phyloP scores from a whole-genome alignment of 2,113 vertebrate genomes.

The Sylvietta virens region DNA sequence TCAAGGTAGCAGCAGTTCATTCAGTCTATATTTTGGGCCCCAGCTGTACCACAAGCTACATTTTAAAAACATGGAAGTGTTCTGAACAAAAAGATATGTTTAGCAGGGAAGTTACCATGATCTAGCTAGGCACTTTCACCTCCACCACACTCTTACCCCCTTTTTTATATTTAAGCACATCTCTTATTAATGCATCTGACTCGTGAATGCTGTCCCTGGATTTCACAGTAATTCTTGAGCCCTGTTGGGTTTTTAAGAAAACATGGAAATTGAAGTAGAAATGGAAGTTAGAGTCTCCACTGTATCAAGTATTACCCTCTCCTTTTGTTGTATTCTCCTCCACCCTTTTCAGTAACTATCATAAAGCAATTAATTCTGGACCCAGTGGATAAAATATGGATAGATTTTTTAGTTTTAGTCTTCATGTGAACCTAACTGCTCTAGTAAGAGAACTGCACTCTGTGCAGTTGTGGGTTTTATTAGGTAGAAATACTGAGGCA shows the following conservation, averaged over 20 bases:
- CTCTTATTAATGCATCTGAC: not conserved
- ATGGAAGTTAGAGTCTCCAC: not conserved
- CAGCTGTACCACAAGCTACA: not conserved
- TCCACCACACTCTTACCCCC: rapidly evolving
- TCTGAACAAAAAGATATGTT: not conserved
- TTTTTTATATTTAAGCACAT: not conserved
- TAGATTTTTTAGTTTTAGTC: not conserved
- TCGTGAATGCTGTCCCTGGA: not conserved
- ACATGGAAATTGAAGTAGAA: not conserved
- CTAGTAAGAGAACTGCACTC: not conserved
- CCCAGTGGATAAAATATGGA: not conserved
- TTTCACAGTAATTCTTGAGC: not conserved
- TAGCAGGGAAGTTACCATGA: not conserved
- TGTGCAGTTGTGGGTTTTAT: rapidly evolving
- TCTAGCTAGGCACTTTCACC: not conserved
- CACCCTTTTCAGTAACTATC: not conserved
- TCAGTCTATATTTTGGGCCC: not conserved
- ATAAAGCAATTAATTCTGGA: not conserved
- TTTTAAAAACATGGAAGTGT: not conserved
- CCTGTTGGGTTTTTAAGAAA: not conserved
- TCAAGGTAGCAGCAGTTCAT: not conserved
- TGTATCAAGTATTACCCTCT: not conserved
- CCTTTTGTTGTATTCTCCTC: not conserved
- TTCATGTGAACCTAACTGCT: not conserved
- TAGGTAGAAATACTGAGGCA: not conserved